These are phyloP conservation scores for Eremophila alpestris DNA, from an alignment of 2,797 vertebrate genomes.

Conservation along the genomic window DNA sequence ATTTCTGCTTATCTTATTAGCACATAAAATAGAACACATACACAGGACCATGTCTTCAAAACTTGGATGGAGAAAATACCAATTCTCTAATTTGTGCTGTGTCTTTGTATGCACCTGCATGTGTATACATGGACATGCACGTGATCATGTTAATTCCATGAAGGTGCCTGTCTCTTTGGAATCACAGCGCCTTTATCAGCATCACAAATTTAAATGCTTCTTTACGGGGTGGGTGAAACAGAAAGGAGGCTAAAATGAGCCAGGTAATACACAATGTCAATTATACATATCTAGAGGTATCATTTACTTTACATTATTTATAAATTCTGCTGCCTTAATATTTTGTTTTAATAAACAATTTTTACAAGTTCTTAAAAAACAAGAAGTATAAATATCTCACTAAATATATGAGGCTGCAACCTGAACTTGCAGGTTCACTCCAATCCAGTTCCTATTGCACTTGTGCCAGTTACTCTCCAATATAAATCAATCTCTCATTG, in stretches of 20 bases:
- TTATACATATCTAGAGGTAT: not conserved
- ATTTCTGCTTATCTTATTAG: not conserved
- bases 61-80: not conserved
- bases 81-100: not conserved
- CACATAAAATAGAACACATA: not conserved
- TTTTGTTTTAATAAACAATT: not conserved
- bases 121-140: not conserved
- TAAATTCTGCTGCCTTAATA: not conserved
- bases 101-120: not conserved
- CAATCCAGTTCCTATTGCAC: not conserved
- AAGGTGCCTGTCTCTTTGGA: not conserved
- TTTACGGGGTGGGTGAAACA: not conserved
- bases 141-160: not conserved
- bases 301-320: not conserved
- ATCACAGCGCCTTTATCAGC: not conserved
- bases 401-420: not conserved
- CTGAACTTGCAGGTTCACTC: not conserved
- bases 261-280: not conserved
- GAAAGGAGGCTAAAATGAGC: not conserved
- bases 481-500: not conserved
- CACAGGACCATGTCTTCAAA: not conserved
- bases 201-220: not conserved
- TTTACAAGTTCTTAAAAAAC: not conserved
- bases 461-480: not conserved
- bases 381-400: not conserved